Percentiles rank a stretch among this genome's conserved stretches.
Evolutionary conservation across 2,797 vertebrate genomes (phyloP).

Genomic region (Pteropus rufus): DNA sequence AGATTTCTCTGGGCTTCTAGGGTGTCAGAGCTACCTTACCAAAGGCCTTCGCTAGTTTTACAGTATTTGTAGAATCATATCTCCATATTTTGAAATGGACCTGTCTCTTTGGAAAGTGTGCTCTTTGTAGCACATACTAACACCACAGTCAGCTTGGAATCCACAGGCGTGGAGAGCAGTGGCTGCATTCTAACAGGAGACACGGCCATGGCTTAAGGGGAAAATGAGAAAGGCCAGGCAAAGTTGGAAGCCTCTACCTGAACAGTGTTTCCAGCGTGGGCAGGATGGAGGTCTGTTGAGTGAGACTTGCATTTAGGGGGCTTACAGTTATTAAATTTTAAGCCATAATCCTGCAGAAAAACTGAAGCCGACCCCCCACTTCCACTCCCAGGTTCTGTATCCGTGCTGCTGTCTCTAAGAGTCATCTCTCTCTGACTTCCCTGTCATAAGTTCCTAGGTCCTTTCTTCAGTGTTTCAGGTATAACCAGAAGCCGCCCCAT

Average conservation of each 20-base stretch:
- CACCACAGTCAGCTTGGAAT: background rate
- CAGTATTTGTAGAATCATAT: background rate
- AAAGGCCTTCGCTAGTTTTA: background rate
- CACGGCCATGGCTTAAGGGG: background rate
- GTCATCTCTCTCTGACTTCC: background rate
- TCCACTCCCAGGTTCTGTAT: background rate
- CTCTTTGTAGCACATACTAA: background rate
- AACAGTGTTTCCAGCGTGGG: background rate
- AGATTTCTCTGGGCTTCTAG: background rate
- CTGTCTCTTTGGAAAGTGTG: background rate
- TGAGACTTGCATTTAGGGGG: background rate
- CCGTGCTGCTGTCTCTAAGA: background rate
- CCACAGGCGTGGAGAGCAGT: background rate
- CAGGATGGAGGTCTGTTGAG: background rate
- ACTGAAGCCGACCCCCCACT: background rate
- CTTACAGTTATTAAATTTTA: background rate
- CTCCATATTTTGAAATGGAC: conserved; percentile 12
- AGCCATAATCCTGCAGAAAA: background rate
- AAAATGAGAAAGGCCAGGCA: background rate
- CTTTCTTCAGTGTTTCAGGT: background rate
- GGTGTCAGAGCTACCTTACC: background rate
- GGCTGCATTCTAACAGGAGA: background rate
- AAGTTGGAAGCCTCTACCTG: background rate
- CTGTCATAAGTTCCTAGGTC: background rate
- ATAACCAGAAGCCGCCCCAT: background rate